phyloP scores from a whole-genome alignment of 2,888 invertebrate genomes.

The Rotaria magnacalcarata region DNA sequence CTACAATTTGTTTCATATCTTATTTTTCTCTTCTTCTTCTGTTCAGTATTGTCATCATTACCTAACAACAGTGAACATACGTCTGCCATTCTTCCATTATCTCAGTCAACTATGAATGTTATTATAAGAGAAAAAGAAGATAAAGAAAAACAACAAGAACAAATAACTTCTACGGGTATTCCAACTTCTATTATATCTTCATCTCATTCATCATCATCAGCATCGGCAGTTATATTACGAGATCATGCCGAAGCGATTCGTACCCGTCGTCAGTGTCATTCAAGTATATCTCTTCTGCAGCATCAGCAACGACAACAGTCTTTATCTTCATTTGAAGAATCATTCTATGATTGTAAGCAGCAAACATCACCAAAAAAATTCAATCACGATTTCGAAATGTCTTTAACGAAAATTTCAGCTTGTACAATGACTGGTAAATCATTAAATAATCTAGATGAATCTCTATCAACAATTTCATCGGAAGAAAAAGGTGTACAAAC shows the following conservation, averaged over 20 bases:
- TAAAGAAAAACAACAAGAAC: neutral
- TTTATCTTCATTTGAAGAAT: neutral
- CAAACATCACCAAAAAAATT: neutral
- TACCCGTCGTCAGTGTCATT: conserved; percentile 21
- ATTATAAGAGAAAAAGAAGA: conserved; percentile 7
- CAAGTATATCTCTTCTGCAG: conserved; percentile 6
- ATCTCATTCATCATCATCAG: conserved; percentile 20
- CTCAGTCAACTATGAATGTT: conserved; percentile 11
- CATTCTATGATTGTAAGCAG: conserved; percentile 25
- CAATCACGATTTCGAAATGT: neutral
- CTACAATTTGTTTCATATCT: conserved; percentile 5
- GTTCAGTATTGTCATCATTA: conserved; percentile 2
- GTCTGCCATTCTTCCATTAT: neutral
- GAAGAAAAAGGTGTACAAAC: conserved; percentile 35
- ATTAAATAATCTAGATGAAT: conserved; percentile 4
- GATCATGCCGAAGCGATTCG: conserved; percentile 25
- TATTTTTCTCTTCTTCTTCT: no score
- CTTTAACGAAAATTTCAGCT: neutral
- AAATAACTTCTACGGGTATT: neutral
- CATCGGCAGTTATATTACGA: conserved; percentile 34
- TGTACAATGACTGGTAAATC: conserved; percentile 37
- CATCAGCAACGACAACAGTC: neutral
- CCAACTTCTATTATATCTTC: conserved; percentile 1
- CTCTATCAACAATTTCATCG: neutral
- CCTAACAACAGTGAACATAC: conserved; percentile 5